These are phyloP conservation scores for Gobio occitaniae DNA, from an alignment of 2,797 vertebrate genomes.

Conservation along the genomic window DNA sequence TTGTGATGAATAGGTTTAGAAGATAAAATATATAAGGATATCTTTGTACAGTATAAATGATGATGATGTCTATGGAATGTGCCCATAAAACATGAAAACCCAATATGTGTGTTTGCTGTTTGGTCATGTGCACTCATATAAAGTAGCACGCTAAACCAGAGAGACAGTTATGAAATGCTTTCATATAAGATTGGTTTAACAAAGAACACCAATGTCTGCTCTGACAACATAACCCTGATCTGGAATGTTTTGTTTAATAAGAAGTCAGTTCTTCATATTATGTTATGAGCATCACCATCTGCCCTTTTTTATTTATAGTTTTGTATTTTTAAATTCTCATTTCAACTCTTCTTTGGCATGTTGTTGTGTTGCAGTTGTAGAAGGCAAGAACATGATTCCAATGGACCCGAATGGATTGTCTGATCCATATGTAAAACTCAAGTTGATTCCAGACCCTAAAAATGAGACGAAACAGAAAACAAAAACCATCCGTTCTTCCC, in stretches of 20 bases:
- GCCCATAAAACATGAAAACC: background rate
- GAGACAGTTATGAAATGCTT: background rate
- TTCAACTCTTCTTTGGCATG: constrained; percentile 9
- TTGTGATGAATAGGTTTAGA: background rate
- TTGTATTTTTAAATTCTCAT: background rate
- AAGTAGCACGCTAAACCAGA: background rate
- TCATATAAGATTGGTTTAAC: background rate
- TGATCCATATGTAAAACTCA: constrained; percentile 97
- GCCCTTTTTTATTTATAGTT: background rate
- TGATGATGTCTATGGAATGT: background rate
- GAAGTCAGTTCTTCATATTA: background rate
- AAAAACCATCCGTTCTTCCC: constrained; percentile 92
- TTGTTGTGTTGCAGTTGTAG: constrained; percentile 81
- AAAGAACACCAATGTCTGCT: background rate
- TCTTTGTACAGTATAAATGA: background rate
- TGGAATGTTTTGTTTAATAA: constrained; percentile 1
- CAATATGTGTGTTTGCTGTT: background rate
- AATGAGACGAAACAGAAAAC: constrained; percentile 98
- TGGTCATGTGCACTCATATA: background rate
- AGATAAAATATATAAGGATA: too few species aligned
- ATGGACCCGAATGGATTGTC: constrained; percentile 99
- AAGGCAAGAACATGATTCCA: constrained; percentile 95
- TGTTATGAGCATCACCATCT: background rate
- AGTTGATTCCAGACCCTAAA: constrained; percentile 96
- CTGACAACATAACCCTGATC: background rate